phyloP scores from a whole-genome alignment of 1,140 invertebrate genomes.

The Amyelois transitella region DNA sequence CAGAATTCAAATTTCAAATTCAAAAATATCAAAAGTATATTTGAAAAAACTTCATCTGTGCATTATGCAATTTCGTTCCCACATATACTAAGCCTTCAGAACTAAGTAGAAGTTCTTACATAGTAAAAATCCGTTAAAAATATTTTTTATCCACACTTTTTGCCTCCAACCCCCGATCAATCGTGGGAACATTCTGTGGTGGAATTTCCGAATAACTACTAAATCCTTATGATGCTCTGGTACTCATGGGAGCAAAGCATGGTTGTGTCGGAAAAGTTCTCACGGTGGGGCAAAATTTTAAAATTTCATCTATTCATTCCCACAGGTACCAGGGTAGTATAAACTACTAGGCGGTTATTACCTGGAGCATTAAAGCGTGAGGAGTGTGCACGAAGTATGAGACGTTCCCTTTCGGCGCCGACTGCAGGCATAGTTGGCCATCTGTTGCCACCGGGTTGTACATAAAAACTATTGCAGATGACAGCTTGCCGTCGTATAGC shows the following conservation, averaged over 20 bases:
- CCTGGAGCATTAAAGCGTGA: constrained; percentile 98
- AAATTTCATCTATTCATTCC: background rate
- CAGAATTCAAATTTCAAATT: too few relatives aligned
- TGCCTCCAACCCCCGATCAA: background rate
- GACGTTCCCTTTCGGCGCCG: constrained; percentile 96
- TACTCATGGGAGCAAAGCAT: background rate
- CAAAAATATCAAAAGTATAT: too few relatives aligned
- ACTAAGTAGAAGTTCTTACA: background rate
- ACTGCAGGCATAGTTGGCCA: constrained; percentile 98
- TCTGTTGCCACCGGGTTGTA: constrained; percentile 99
- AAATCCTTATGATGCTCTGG: background rate
- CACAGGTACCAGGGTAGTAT: constrained; percentile 22
- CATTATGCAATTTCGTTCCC: background rate
- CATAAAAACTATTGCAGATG: constrained; percentile 98
- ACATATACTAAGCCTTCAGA: background rate
- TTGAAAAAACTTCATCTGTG: too few relatives aligned
- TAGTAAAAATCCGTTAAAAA: background rate
- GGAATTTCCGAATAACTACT: background rate
- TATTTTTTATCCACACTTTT: background rate
- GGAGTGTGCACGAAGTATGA: constrained; percentile 99
- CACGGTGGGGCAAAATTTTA: background rate
- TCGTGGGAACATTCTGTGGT: background rate
- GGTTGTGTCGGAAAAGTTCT: background rate
- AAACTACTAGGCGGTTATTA: constrained; percentile 48
- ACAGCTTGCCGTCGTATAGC: constrained; percentile 98